phyloP scores from a whole-genome alignment of 35 echinoderm and acorn worm genomes.

The Stichopus chloronotus region DNA sequence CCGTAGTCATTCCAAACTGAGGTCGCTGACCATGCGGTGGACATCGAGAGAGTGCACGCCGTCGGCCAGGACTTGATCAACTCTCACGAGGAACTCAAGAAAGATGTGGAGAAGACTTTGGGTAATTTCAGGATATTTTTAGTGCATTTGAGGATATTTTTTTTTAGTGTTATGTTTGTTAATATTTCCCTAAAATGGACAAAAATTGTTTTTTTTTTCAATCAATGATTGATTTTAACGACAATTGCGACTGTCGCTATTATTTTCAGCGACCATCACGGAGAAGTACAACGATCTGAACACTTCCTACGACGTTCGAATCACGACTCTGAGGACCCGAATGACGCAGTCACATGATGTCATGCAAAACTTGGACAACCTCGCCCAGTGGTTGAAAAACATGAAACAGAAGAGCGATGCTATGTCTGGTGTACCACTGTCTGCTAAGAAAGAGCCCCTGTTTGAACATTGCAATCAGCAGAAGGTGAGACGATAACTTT shows the following conservation, averaged over 20 bases:
- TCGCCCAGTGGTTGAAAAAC: constrained; percentile 72
- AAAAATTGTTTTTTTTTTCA: neutral
- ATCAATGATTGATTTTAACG: neutral
- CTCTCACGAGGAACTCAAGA: constrained; percentile 73
- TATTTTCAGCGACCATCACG: constrained; percentile 45
- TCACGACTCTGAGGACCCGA: constrained; percentile 66
- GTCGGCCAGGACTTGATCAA: constrained; percentile 82
- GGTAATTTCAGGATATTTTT: constrained; percentile 50
- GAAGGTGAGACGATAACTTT: constrained; percentile 56
- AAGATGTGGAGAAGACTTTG: constrained; percentile 82
- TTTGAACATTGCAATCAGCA: constrained; percentile 62
- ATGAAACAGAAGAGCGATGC: constrained; percentile 67
- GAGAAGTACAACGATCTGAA: constrained; percentile 91
- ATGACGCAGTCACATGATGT: constrained; percentile 71
- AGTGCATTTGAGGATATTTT: neutral
- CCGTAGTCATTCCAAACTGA: constrained; percentile 75
- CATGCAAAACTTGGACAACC: constrained; percentile 75
- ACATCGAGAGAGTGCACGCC: constrained; percentile 75
- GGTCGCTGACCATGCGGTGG: constrained; percentile 70
- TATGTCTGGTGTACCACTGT: constrained; percentile 63
- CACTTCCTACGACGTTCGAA: constrained; percentile 57
- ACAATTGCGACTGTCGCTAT: too few species aligned
- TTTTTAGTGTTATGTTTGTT: too few species aligned
- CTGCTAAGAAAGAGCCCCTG: constrained; percentile 73
- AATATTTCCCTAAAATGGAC: neutral